Base-by-base conservation (phyloP, 2,888 invertebrate species). In the Tetragnatha montana region DNA sequence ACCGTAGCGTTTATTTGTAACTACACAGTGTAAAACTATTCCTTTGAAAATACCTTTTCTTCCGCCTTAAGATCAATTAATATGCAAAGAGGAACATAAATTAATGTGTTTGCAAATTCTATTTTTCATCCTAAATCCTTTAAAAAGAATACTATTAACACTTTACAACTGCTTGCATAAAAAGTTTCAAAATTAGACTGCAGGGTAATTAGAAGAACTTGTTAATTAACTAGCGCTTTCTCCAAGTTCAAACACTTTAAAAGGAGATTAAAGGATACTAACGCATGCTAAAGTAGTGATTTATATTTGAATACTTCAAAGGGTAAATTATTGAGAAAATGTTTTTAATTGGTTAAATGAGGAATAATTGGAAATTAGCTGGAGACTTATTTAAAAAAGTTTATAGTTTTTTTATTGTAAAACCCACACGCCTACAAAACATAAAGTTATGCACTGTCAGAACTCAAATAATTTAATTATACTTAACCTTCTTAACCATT, bases 141-240 rank as follows among this genome's bases (percentile, higher is more conserved):
- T 76, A 49, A 21, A n/a, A 50, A 50, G 76, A 76, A 49, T n/a
- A 4, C 50, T n/a, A 50, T 76, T 76, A 50, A 50, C 76, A 50
- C 49, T 47, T 17, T 19, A 8, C 50, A 74, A 14, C 19, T 49
- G 21, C 35, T 76, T 17, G 49, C 21, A 17, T 7, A 19, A 76
- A 19, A 49, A 19, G n/a, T 10, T 76, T 47, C 12, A 60, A 17
- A 60, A 60, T 60, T 76, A n/a, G n/a, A 76, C 10, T 50, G 17
- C 74, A 8, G 6, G 8, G 47, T 50, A 50, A 50, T 50, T 76
- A 76, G 19, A 50, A 76, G 21, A 50, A 50, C 75, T 76, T 76
- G 50, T 50, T 76, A 50, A 76, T 14, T n/a, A 76, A 50, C 50
- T 76, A n/a, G n/a, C 19, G 49, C 50, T 76, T 76, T 50, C 76